Evolutionary conservation across 2,888 invertebrate genomes (phyloP).

Genomic region (Argyresthia albistria): DNA sequence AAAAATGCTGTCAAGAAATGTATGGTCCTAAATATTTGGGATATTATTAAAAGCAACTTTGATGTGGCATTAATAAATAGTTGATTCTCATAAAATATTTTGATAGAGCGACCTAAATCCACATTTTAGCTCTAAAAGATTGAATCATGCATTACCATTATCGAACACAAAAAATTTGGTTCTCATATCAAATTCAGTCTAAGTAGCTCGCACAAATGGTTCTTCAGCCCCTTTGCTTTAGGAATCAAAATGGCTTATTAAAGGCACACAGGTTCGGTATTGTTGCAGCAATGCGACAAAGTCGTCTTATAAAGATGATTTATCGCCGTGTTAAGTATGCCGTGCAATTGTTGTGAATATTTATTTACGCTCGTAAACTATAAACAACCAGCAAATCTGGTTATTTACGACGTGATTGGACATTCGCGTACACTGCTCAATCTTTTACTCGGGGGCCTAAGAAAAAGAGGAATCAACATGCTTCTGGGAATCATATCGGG

Average conservation of each 20-base stretch:
- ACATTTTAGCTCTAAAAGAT: too few relatives aligned
- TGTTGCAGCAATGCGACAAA: slow-evolving; percentile 63
- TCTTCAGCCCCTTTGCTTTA: slow-evolving; percentile 17
- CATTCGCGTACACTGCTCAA: slow-evolving; percentile 42
- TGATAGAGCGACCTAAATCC: too few relatives aligned
- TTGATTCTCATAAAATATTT: too few relatives aligned
- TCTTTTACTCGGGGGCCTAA: slow-evolving; percentile 18
- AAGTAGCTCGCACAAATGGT: neutral
- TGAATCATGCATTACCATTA: too few relatives aligned
- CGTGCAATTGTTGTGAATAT: slow-evolving; percentile 68
- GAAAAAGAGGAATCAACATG: slow-evolving; percentile 2
- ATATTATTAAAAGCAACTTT: neutral
- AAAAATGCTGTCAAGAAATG: neutral
- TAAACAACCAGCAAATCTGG: slow-evolving; percentile 68
- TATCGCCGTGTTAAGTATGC: slow-evolving; percentile 66
- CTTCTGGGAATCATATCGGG: slow-evolving; percentile 3
- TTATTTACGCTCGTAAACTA: slow-evolving; percentile 67
- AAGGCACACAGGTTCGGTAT: slow-evolving; percentile 24
- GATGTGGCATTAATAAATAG: too few relatives aligned
- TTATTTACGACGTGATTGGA: slow-evolving; percentile 67
- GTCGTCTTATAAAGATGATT: slow-evolving; percentile 68
- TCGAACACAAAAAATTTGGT: too few relatives aligned
- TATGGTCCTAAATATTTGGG: neutral
- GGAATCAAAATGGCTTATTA: slow-evolving; percentile 32
- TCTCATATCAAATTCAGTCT: too few relatives aligned